Evolutionary conservation across 1,140 invertebrate species (phyloP).

Genomic region (Trichonephila clavata): DNA sequence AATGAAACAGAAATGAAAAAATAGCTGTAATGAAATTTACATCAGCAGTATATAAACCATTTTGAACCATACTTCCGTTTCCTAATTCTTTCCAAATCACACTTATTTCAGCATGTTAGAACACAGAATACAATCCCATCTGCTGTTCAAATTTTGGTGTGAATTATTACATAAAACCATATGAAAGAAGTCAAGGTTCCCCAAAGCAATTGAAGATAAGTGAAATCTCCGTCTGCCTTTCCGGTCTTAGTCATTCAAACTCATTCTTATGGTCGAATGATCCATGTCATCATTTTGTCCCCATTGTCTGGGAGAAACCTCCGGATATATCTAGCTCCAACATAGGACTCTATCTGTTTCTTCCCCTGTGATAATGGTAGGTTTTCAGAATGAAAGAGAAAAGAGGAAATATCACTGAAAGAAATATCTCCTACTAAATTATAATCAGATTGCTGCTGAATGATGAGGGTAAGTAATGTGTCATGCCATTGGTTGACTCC

Average conservation of each 20-base stretch:
- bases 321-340: not conserved
- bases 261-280: constrained; percentile 13
- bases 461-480: constrained; percentile 9
- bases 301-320: not conserved
- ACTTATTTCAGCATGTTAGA: too few species aligned
- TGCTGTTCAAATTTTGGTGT: not conserved
- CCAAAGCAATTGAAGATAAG: constrained; percentile 13
- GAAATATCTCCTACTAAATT: constrained; percentile 29
- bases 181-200: constrained; percentile 14
- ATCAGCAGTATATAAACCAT: too few species aligned
- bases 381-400: not conserved
- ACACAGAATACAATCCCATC: not conserved
- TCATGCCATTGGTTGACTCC: not conserved
- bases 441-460: constrained; percentile 32
- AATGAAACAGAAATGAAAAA: too few species aligned
- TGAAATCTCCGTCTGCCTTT: constrained; percentile 16
- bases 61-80: too few species aligned
- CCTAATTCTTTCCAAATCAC: too few species aligned
- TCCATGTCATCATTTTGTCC: constrained; percentile 2
- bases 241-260: constrained; percentile 23
- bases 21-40: too few species aligned
- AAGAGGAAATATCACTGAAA: not conserved
- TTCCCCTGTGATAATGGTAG: not conserved
- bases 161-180: not conserved
- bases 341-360: constrained; percentile 7